A percentile compares a stretch with the other conserved stretches of the same genome.
Evolutionary conservation across 2,113 vertebrate genomes (phyloP).

Genomic region (Ceyx melanurus): DNA sequence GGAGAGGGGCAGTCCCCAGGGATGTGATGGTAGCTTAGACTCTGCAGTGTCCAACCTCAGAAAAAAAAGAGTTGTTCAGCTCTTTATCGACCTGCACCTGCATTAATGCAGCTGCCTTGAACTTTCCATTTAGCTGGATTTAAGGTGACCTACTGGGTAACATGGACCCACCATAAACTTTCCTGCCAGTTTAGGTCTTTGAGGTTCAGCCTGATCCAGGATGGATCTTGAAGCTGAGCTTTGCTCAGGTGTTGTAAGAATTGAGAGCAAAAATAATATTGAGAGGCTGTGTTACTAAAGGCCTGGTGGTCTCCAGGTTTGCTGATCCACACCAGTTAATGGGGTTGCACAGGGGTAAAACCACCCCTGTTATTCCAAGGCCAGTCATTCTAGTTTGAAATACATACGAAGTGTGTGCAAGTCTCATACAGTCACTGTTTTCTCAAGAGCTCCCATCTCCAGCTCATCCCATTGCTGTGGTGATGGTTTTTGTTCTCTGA

Average conservation of each 20-base stretch:
- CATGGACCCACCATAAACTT: background rate
- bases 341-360: background rate
- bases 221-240: background rate
- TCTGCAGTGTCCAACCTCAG: background rate
- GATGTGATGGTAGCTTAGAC: background rate
- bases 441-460: background rate
- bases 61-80: background rate
- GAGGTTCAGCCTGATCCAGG: background rate
- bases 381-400: background rate
- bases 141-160: background rate
- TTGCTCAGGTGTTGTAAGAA: background rate
- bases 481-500: background rate
- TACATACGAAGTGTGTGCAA: background rate
- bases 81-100: background rate
- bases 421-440: background rate
- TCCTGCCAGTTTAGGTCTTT: background rate
- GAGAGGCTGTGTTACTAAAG: background rate
- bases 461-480: background rate
- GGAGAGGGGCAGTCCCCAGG: background rate
- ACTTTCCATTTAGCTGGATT: background rate
- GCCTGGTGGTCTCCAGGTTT: background rate
- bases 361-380: background rate
- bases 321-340: background rate
- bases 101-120: background rate
- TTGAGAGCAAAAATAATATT: background rate